phyloP scores from a whole-genome alignment of 2,797 vertebrate genomes.

The Peromyscus aztecus region DNA sequence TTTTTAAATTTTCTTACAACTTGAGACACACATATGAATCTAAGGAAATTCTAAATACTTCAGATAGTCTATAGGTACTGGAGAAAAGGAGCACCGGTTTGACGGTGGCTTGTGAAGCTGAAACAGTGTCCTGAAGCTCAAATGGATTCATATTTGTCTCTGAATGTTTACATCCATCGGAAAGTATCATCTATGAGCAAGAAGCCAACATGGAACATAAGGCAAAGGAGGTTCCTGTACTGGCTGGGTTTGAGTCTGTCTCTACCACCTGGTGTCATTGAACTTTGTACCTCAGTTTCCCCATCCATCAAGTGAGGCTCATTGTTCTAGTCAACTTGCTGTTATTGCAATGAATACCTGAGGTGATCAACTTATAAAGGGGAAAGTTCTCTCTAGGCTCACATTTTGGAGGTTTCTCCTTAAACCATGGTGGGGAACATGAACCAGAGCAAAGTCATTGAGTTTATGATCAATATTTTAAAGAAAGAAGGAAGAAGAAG shows the following conservation, averaged over 20 bases:
- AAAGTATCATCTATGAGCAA: not conserved
- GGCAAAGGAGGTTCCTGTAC: not conserved
- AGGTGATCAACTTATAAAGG: not conserved
- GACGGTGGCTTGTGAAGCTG: not conserved
- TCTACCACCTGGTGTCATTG: not conserved
- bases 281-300: not conserved
- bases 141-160: not conserved
- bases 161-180: constrained; percentile 3
- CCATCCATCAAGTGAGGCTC: not conserved
- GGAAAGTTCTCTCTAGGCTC: not conserved
- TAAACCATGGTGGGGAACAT: not conserved
- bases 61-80: not conserved
- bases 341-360: not conserved
- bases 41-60: constrained; percentile 6
- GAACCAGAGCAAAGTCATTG: not conserved
- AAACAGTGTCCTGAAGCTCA: constrained; percentile 26
- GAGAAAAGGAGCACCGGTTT: not conserved
- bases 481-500: not conserved
- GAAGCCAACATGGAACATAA: not conserved
- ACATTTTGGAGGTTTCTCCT: not conserved
- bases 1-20: not conserved
- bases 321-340: not conserved
- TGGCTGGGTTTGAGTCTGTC: not conserved
- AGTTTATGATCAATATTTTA: not conserved
- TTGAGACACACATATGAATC: not conserved